phyloP scores from a whole-genome alignment of 2,888 invertebrate genomes.

The Seira musarum region DNA sequence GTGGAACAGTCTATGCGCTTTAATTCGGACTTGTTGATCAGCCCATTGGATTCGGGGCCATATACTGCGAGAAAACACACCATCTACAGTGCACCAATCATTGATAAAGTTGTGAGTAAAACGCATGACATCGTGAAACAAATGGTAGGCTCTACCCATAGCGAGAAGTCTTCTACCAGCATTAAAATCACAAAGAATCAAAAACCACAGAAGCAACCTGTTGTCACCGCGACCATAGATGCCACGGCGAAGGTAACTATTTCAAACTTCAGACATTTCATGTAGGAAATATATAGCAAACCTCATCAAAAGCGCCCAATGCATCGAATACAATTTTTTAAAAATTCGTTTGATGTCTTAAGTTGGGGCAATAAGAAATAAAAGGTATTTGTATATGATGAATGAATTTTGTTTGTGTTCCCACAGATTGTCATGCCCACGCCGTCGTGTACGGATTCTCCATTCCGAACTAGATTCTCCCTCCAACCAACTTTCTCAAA shows the following conservation, averaged over 20 bases:
- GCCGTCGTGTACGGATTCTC: slow-evolving; percentile 18
- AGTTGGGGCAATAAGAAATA: no score
- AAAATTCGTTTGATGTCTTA: no score
- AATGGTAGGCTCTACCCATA: slow-evolving; percentile 33
- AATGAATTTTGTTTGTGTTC: no score
- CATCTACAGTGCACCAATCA: slow-evolving; percentile 42
- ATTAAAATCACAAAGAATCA: slow-evolving; percentile 18
- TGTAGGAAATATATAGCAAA: no score
- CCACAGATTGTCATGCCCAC: slow-evolving; percentile 8
- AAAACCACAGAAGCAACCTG: slow-evolving; percentile 44
- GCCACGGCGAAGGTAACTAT: slow-evolving; percentile 23
- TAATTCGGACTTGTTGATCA: slow-evolving; percentile 43
- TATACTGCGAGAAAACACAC: slow-evolving; percentile 42
- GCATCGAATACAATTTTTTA: no score
- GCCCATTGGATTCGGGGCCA: slow-evolving; percentile 47
- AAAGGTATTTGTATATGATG: no score
- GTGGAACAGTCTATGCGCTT: slow-evolving; percentile 4
- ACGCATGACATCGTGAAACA: slow-evolving; percentile 54
- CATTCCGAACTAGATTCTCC: slow-evolving; percentile 25
- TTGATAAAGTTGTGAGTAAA: slow-evolving; percentile 55
- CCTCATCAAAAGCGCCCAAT: no score
- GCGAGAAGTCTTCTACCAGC: slow-evolving; percentile 47
- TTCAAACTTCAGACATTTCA: not conserved
- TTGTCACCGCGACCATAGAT: slow-evolving; percentile 43
- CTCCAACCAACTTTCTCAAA: no score